Evolutionary conservation across 2,888 invertebrate genomes (phyloP).

Genomic region (Tenthredo amoena): DNA sequence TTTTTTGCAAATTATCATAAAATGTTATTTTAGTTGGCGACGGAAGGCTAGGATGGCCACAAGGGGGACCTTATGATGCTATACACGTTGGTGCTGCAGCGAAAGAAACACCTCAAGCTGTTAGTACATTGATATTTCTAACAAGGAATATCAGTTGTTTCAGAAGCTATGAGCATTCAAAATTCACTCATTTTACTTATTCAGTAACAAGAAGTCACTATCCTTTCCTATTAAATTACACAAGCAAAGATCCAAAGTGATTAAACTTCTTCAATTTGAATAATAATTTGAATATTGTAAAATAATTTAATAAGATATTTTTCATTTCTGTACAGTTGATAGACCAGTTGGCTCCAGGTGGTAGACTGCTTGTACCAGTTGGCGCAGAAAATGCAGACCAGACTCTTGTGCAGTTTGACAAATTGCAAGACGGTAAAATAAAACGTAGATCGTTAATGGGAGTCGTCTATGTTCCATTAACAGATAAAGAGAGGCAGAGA

Average conservation of each 20-base stretch:
- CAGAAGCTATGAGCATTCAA: no score
- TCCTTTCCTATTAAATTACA: neutral
- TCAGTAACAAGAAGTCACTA: neutral
- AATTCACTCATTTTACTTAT: neutral
- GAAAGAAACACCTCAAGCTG: constrained; percentile 86
- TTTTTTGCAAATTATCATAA: neutral
- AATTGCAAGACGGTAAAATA: constrained; percentile 88
- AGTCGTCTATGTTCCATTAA: constrained; percentile 98
- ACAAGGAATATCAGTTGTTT: neutral
- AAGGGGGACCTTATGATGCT: constrained; percentile 91
- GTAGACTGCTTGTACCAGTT: constrained; percentile 94
- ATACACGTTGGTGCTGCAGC: constrained; percentile 97
- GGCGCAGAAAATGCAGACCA: constrained; percentile 93
- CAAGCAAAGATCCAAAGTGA: neutral
- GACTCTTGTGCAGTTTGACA: constrained; percentile 93
- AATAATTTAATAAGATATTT: neutral
- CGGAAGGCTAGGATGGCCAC: constrained; percentile 89
- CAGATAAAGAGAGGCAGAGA: constrained; percentile 89
- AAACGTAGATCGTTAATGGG: constrained; percentile 91
- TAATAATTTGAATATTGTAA: neutral
- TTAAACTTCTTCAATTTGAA: neutral
- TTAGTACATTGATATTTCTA: constrained; percentile 77
- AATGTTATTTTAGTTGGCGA: constrained; percentile 86
- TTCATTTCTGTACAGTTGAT: constrained; percentile 81
- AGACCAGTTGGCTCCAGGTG: constrained; percentile 94